phyloP scores from a whole-genome alignment of 1,140 invertebrate genomes.

The Venustaconcha ellipsiformis region DNA sequence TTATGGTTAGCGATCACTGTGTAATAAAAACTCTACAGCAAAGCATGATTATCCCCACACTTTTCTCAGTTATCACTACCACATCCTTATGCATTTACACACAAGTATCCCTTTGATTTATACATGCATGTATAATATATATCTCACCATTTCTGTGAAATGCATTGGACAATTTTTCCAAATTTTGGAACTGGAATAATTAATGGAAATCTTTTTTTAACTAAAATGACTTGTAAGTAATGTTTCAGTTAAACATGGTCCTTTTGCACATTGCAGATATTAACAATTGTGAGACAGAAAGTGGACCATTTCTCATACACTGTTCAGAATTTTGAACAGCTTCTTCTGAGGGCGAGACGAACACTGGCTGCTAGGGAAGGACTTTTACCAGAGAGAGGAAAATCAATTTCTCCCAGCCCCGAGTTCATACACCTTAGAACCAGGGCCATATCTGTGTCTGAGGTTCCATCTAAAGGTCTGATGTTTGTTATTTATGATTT shows the following conservation, averaged over 20 bases:
- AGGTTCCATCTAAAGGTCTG: constrained; percentile 27
- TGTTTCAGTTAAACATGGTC: not conserved
- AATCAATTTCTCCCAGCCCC: constrained; percentile 22
- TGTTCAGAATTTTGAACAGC: constrained; percentile 77
- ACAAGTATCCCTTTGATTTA: too few relatives aligned
- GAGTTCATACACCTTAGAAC: constrained; percentile 16
- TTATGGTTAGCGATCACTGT: too few relatives aligned
- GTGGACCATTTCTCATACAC: constrained; percentile 83
- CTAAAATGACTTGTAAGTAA: not conserved
- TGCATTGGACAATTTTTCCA: too few relatives aligned
- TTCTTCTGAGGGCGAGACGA: constrained; percentile 75
- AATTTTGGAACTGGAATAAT: too few relatives aligned
- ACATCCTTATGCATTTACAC: too few relatives aligned
- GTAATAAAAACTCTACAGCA: too few relatives aligned
- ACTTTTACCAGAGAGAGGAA: constrained; percentile 16
- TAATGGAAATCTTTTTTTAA: not conserved
- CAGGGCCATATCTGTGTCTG: constrained; percentile 9
- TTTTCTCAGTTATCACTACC: too few relatives aligned
- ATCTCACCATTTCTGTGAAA: too few relatives aligned
- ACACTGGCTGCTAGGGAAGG: constrained; percentile 75
- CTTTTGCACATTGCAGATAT: constrained; percentile 73
- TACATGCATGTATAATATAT: too few relatives aligned
- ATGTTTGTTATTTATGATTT: not conserved
- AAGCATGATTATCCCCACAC: too few relatives aligned
- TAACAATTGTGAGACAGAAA: constrained; percentile 87